These are phyloP conservation scores for Rynchops niger DNA, from an alignment of 2,113 vertebrate genomes.

Conservation along the genomic window DNA sequence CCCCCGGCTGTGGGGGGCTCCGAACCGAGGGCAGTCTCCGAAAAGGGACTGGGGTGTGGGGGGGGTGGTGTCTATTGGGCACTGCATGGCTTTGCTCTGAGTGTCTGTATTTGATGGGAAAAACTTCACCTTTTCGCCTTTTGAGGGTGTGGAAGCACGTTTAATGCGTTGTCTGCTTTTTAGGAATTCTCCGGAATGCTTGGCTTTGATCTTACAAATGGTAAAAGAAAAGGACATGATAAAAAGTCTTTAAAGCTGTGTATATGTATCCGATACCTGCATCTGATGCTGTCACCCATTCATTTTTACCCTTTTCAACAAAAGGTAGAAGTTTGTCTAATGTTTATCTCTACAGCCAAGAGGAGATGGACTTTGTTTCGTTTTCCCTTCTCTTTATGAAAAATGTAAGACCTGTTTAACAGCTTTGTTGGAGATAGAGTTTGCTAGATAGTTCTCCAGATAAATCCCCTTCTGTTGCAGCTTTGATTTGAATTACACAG, in stretches of 20 bases:
- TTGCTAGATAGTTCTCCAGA: not conserved
- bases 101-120: not conserved
- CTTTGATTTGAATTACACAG: not conserved
- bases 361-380: not conserved
- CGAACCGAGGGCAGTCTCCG: rapidly evolving
- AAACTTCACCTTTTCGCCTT: not conserved
- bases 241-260: not conserved
- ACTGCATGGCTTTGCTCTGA: not conserved
- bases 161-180: not conserved
- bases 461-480: not conserved
- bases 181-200: not conserved
- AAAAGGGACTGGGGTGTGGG: not conserved
- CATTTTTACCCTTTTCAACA: not conserved
- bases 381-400: not conserved
- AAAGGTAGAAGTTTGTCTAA: not conserved
- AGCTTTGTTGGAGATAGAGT: not conserved
- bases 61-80: not conserved
- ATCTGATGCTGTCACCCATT: not conserved
- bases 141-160: rapidly evolving
- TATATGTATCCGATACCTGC: not conserved
- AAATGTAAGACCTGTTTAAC: not conserved
- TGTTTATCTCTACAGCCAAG: not conserved
- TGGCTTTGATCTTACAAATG: not conserved
- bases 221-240: not conserved
- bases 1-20: not conserved